Base-by-base conservation (phyloP, 30 jellyfish, hydroid and myxozoan genomes). In the Rhopilema esculentum region DNA sequence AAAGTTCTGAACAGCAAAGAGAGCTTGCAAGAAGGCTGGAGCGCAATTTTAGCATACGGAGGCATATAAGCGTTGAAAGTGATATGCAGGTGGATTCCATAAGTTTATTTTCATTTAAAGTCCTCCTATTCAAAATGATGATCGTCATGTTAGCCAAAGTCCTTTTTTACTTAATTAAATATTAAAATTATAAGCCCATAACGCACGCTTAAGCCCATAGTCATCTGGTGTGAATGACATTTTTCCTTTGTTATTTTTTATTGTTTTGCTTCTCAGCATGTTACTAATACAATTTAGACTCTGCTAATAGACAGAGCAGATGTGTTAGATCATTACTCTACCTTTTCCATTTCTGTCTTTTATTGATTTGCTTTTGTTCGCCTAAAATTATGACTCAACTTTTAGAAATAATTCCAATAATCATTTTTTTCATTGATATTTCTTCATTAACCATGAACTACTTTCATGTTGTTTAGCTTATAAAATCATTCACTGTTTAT, bases 31-130 rank as follows among this genome's bases (percentile, higher is more conserved):
- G 91, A 63, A 52, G 91, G 4, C 26, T 88, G 78, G 91, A 79
- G 48, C 64, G 91, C n/a, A 89, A 89, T 66, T 89, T 91, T 79
- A 93, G 92, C 71, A 67, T 94, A 20, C 89, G 98, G 57, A 76
- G 97, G 16, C 98, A 94, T 62, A 80, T 94, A 83, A 94, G 97
- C 72, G 95, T 94, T 8, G 98, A 94, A 51, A 79, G 31, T 65
- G 85, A 82, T 68, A 27, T 64, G 78, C 93, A 80, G 90, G 93
- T 80, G 89, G 40, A 74, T 26, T 51, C 19, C 4, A 1, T 22
- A n/a, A 40, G 12, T 12, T 40, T 6, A 2, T 2, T 40, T 40
- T 12, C 57, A 2, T 40, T 6, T 40, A 12, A 2, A 2, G 12
- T 40, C 57, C 57, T 40, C 57, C 12, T 21, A 27, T n/a, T 53